Percentiles rank a stretch among this genome's conserved stretches.
phyloP scores from a whole-genome alignment of 2,797 vertebrate species.

The Heliangelus exortis region DNA sequence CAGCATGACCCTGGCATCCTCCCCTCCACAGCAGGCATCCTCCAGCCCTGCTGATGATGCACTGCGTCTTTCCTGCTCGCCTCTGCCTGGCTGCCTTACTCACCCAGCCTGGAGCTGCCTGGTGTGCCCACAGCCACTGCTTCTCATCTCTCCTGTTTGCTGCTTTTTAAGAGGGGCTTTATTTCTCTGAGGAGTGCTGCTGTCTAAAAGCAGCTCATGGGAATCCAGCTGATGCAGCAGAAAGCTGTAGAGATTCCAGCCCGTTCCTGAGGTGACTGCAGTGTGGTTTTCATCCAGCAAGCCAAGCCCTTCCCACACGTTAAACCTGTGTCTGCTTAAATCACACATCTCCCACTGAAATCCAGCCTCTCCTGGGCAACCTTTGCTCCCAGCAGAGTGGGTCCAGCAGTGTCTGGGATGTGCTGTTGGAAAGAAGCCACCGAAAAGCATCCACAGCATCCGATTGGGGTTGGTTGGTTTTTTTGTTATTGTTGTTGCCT shows the following conservation, averaged over 20 bases:
- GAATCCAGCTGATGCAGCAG: constrained; percentile 56
- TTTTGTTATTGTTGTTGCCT: not conserved
- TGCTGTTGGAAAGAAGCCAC: constrained; percentile 1
- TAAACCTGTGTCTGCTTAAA: not conserved
- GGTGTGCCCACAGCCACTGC: not conserved
- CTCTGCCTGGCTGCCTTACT: not conserved
- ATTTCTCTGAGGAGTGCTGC: constrained; percentile 17
- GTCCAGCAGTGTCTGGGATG: not conserved
- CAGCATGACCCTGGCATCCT: constrained; percentile 29
- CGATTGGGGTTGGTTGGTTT: not conserved
- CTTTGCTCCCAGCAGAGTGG: not conserved
- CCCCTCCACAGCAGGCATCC: not conserved
- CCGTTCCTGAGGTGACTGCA: not conserved
- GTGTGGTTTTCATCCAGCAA: not conserved
- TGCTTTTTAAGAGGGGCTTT: not conserved
- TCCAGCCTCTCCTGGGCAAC: not conserved
- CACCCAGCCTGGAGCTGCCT: not conserved
- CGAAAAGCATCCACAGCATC: not conserved
- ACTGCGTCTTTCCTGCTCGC: not conserved
- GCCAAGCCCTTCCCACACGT: not conserved
- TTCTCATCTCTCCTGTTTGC: not conserved
- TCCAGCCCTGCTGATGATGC: not conserved
- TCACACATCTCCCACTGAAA: not conserved
- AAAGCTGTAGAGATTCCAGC: constrained; percentile 7
- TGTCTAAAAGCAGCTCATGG: not conserved